Conservation (phyloP, 2,797 vertebrate genomes). For the Amazonetta brasiliensis region DNA sequence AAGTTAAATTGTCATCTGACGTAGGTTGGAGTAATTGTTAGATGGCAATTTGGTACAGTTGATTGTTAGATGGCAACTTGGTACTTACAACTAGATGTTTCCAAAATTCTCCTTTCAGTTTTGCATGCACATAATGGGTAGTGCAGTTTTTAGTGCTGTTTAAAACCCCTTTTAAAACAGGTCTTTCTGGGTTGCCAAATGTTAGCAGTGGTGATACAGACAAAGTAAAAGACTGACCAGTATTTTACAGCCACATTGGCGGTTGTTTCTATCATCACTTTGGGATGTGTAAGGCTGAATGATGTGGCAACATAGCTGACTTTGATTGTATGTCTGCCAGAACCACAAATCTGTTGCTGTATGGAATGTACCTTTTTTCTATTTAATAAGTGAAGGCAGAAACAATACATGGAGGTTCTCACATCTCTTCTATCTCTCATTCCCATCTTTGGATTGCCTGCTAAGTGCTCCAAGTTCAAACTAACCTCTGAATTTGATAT, state of each 20-base stretch:
- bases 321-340: background rate
- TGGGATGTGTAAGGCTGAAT: background rate
- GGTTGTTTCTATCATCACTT: background rate
- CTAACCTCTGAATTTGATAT: slow-evolving; percentile 29
- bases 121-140: background rate
- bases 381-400: slow-evolving; percentile 27
- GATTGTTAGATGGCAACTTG: background rate
- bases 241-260: background rate
- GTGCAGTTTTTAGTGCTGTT: background rate
- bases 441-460: slow-evolving; percentile 14
- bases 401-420: slow-evolving; percentile 21
- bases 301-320: background rate
- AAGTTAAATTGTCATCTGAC: background rate
- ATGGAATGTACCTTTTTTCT: slow-evolving; percentile 15
- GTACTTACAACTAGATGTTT: background rate
- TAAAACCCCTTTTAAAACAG: slow-evolving; percentile 1
- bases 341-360: slow-evolving; percentile 36
- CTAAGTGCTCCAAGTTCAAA: slow-evolving; percentile 10
- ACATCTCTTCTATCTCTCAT: slow-evolving; percentile 20
- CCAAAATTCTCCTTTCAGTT: background rate
- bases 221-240: background rate
- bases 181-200: slow-evolving; percentile 2
- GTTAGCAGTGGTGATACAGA: background rate
- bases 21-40: background rate
- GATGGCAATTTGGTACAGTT: background rate